Evolutionary conservation across 2,113 vertebrate genomes (phyloP), one percentile per base, ranked within the genome.

Genomic region (Vidua chalybeata): DNA sequence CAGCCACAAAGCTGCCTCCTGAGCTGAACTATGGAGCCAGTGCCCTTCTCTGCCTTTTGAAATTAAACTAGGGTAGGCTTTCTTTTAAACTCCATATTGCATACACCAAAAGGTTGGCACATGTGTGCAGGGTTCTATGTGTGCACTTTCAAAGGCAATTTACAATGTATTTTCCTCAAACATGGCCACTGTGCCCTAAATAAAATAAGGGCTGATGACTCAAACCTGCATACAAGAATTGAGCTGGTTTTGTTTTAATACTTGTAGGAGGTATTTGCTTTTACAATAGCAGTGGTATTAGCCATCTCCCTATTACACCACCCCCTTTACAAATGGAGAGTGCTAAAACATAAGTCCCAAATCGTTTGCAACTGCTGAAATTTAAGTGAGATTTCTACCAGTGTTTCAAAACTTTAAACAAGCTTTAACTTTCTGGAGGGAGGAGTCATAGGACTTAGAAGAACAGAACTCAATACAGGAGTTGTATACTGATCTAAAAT

Each of bases 71-170:
- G n/a, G 13, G n/a, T 11, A 63, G 27, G 35, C 14, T 58, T 72
- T 49, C 37, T 51, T 10, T 51, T 46, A 56, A n/a, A 39, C 33
- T 37, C 12, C 30, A 23, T 24, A n/a, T 5, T 45, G 35, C 9
- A 15, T 4, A 30, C 7, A 77, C 3, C 13, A 64, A 72, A 39
- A 79, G 67, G 16, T 11, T 41, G 26, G 33, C 28, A 79, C 12
- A 1, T 6, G 15, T 10, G 10, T n/a, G 55, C 8, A 1, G 2
- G 39, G 26, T 31, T 67, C 37, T 54, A 18, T 5, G 9, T 6
- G 9, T 11, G 27, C 22, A 73, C 64, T 89, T 93, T 80, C 23
- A 28, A 58, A 30, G 15, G 24, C 15, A 86, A 56, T n/a, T 51
- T 41, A 39, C 17, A 30, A 13, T 2, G 1, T 48, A 21, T 48